A percentile compares a stretch with the other conserved stretches of the same genome.
phyloP scores from a whole-genome alignment of 2,113 vertebrate genomes.

The Orthonyx spaldingii region DNA sequence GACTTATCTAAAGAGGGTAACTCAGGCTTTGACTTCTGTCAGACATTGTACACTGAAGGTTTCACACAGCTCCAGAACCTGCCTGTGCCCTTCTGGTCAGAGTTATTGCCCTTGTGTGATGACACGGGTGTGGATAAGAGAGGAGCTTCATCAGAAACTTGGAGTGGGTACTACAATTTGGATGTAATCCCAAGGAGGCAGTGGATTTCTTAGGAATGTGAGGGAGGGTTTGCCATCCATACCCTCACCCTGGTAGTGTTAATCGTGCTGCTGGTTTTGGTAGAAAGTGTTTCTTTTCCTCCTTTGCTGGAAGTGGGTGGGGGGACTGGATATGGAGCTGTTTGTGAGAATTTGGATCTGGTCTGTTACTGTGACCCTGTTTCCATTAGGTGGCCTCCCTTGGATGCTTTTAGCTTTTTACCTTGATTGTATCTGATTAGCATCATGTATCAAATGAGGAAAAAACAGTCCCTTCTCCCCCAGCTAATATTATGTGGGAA shows the following conservation, averaged over 20 bases:
- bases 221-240: fast-evolving
- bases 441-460: not conserved
- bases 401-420: not conserved
- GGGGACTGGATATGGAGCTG: not conserved
- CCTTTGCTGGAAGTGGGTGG: not conserved
- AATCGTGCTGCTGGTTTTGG: not conserved
- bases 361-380: not conserved
- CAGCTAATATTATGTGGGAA: not conserved
- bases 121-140: not conserved
- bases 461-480: not conserved
- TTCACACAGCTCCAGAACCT: not conserved
- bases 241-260: not conserved
- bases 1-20: not conserved
- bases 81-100: not conserved
- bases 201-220: not conserved
- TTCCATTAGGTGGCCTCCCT: not conserved
- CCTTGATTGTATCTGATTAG: not conserved
- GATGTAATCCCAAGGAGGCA: not conserved
- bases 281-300: not conserved
- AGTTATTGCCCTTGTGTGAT: not conserved
- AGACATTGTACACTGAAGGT: not conserved
- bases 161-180: not conserved
- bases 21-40: not conserved
- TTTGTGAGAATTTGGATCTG: not conserved
- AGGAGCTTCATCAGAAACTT: not conserved